Evolutionary conservation across 1,140 invertebrate species (phyloP).

Genomic region (Kradibia gibbosae): DNA sequence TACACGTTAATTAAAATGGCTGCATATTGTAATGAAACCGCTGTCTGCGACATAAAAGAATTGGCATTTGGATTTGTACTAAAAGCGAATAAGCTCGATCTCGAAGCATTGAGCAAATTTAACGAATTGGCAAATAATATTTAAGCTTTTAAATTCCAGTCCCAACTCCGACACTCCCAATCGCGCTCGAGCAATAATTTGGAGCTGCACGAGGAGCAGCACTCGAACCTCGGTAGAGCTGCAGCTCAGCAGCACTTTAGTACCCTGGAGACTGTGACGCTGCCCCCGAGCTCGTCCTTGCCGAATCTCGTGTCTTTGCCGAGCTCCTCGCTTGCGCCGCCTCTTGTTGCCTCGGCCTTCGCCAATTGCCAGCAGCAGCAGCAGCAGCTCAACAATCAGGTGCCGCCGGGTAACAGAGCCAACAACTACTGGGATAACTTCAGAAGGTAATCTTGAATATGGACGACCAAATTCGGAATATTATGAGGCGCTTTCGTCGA

Average conservation of each 20-base stretch:
- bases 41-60: too few relatives aligned
- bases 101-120: too few relatives aligned
- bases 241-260: slow-evolving; percentile 50
- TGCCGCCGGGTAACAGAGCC: slow-evolving; percentile 87
- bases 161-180: slow-evolving; percentile 60
- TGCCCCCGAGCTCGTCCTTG: slow-evolving; percentile 64
- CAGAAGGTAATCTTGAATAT: slow-evolving; percentile 78
- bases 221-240: slow-evolving; percentile 59
- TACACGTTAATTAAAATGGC: too few relatives aligned
- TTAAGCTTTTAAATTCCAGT: too few relatives aligned
- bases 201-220: slow-evolving; percentile 51
- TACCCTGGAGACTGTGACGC: slow-evolving; percentile 54
- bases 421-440: slow-evolving; percentile 96
- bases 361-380: slow-evolving; percentile 38
- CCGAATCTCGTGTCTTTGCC: slow-evolving; percentile 65
- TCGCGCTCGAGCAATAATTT: slow-evolving; percentile 29
- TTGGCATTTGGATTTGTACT: too few relatives aligned
- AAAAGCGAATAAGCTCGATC: too few relatives aligned
- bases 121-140: too few relatives aligned
- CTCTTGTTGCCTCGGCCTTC: slow-evolving; percentile 52
- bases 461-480: too few relatives aligned
- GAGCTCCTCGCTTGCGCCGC: slow-evolving; percentile 56
- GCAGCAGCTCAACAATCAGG: slow-evolving; percentile 85
- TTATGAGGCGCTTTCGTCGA: not conserved
- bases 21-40: too few relatives aligned